phyloP scores from a whole-genome alignment of 2,113 vertebrate species.

The Amazona guildingii region DNA sequence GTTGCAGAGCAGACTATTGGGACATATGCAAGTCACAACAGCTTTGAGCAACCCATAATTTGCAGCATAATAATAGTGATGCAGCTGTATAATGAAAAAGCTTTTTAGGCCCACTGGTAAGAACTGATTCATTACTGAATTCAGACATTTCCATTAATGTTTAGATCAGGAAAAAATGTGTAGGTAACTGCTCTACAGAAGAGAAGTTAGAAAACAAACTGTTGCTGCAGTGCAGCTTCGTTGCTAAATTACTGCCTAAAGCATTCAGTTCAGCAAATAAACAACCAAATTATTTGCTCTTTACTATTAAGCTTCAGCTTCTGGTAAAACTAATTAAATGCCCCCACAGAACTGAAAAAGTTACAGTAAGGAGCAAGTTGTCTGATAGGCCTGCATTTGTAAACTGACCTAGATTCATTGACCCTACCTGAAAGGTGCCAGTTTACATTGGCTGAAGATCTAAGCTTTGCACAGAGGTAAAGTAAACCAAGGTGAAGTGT shows the following conservation, averaged over 20 bases:
- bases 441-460: not conserved
- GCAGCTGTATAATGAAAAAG: not conserved
- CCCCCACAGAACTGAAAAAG: not conserved
- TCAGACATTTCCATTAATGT: not conserved
- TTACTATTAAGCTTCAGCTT: not conserved
- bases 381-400: not conserved
- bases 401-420: not conserved
- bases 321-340: not conserved
- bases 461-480: not conserved
- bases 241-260: not conserved
- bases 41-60: not conserved
- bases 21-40: not conserved
- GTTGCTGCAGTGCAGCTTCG: not conserved
- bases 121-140: not conserved
- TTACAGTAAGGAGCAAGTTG: not conserved
- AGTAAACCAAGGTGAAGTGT: not conserved
- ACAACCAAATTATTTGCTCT: not conserved
- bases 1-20: not conserved
- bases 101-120: not conserved
- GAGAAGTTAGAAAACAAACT: not conserved
- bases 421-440: not conserved
- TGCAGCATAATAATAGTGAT: not conserved
- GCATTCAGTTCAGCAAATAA: not conserved
- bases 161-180: not conserved
- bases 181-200: not conserved